Base-by-base conservation (phyloP, 2,888 invertebrate genomes). In the Drosophila monieri region DNA sequence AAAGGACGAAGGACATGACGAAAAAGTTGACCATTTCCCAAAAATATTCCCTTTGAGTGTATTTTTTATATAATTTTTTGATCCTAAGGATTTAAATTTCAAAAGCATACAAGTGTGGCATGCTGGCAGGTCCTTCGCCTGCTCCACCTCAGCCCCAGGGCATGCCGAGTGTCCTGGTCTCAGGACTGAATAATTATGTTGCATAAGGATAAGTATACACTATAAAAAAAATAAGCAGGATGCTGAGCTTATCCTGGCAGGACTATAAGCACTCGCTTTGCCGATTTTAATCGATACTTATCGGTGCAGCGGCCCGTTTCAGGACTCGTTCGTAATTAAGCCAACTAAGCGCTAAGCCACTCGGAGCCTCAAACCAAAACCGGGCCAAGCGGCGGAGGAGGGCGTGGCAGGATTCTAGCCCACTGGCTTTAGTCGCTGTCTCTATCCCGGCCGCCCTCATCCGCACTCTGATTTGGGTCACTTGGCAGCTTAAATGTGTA, bases 31-130 rank as follows among this genome's bases (percentile, higher is more conserved):
- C 27, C 9, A 27, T 0, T 27, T 27, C 2, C 27, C 27, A 27
- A 2, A 27, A 27, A 27, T 27, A 3, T 27, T 25, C 61, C 72
- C 62, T 73, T 78, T 67, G 70, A 72, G 64, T 73, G 59, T 67
- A 69, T 55, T 71, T 72, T 53, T 53, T 35, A 71, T 74, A 66
- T 65, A 77, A 74, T 80, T 73, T 56, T 52, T n/a, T n/a, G n/a
- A n/a, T n/a, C 64, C 60, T 1, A 73, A 67, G 80, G 79, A 78
- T 77, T 83, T 70, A 70, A 76, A 76, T 80, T 77, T 69, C 57
- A 56, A 27, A 55, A 18, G 23, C 59, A 37, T 14, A 35, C n/a
- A 10, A 9, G n/a, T 21, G 4, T 2, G 18, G 18, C 18, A 39
- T 15, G 9, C 35, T 4, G 35, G 14, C 0, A 35, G 4, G 0